Evolutionary conservation across 2,888 invertebrate genomes (phyloP).

Genomic region (Caenorhabditis auriculariae): DNA sequence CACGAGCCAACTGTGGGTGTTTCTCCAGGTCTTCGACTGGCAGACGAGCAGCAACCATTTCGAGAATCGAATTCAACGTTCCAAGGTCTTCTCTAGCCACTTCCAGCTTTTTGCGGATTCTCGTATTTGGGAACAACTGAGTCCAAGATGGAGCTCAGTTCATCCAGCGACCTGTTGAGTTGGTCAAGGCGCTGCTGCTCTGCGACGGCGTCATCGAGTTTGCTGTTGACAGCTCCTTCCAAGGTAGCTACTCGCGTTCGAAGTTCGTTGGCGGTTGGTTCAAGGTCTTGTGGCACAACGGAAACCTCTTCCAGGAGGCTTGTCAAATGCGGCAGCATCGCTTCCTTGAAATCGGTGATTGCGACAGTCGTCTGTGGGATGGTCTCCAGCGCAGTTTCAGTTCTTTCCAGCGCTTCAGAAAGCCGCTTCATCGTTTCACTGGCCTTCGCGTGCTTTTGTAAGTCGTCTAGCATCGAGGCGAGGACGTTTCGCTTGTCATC

Average conservation of each 20-base stretch:
- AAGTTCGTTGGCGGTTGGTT: slow-evolving; percentile 6
- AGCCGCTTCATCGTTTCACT: slow-evolving; percentile 12
- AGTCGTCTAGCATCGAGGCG: slow-evolving; percentile 2
- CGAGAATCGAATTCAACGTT: slow-evolving; percentile 7
- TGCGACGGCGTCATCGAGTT: slow-evolving; percentile 8
- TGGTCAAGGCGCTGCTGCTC: slow-evolving; percentile 15
- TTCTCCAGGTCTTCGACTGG: neutral
- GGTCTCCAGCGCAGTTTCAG: slow-evolving; percentile 10
- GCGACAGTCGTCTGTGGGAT: slow-evolving; percentile 7
- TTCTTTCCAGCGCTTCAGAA: slow-evolving; percentile 14
- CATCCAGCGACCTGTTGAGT: slow-evolving; percentile 3
- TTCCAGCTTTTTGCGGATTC: slow-evolving; percentile 7
- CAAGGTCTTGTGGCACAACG: slow-evolving; percentile 6
- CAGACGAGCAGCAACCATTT: too few species aligned
- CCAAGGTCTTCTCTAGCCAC: slow-evolving; percentile 9
- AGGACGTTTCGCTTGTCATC: slow-evolving; percentile 5
- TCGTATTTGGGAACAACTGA: slow-evolving; percentile 14
- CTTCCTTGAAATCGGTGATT: slow-evolving; percentile 15
- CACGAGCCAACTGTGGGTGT: slow-evolving; percentile 13
- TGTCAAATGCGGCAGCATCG: slow-evolving; percentile 10
- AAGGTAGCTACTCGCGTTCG: slow-evolving; percentile 8
- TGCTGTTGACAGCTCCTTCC: slow-evolving; percentile 4
- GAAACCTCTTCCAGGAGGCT: slow-evolving; percentile 6
- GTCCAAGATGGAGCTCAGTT: slow-evolving; percentile 10
- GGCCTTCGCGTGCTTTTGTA: slow-evolving; percentile 6